These are phyloP conservation scores for Polypterus senegalus DNA, from an alignment of 2,113 vertebrate species.

Conservation along the genomic window DNA sequence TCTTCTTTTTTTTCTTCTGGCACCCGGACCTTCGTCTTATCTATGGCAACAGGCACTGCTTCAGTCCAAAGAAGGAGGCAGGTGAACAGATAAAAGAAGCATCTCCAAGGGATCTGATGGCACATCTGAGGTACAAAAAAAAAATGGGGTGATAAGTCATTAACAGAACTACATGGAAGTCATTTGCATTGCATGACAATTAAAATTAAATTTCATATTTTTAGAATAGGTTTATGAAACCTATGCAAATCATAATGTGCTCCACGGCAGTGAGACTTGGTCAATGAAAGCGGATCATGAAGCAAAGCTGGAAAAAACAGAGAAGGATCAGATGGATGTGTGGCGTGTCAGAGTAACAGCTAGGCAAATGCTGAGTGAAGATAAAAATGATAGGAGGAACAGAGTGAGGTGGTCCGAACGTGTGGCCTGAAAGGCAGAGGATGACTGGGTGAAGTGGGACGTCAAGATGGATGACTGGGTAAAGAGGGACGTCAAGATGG, in stretches of 20 bases:
- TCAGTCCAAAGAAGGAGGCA: conserved; percentile 48
- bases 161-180: background rate
- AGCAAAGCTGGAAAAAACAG: no score
- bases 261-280: background rate
- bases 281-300: background rate
- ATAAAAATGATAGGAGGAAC: no score
- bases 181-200: background rate
- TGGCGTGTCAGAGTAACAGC: no score
- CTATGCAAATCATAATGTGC: background rate
- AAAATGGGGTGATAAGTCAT: background rate
- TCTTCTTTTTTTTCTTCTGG: conserved; percentile 52
- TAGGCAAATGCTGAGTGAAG: no score
- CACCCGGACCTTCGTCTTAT: conserved; percentile 76
- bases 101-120: conserved; percentile 49
- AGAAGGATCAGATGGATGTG: no score
- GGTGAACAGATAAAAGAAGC: conserved; percentile 48
- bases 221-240: background rate
- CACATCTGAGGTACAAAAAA: background rate
- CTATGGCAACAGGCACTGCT: conserved; percentile 80
- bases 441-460: no score
- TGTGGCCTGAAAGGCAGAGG: no score
- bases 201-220: background rate
- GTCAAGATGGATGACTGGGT: no score
- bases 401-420: no score
- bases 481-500: no score